Evolutionary conservation across 2,113 vertebrate genomes (phyloP), one percentile per base, ranked within the genome.

Genomic region (Perognathus longimembris): DNA sequence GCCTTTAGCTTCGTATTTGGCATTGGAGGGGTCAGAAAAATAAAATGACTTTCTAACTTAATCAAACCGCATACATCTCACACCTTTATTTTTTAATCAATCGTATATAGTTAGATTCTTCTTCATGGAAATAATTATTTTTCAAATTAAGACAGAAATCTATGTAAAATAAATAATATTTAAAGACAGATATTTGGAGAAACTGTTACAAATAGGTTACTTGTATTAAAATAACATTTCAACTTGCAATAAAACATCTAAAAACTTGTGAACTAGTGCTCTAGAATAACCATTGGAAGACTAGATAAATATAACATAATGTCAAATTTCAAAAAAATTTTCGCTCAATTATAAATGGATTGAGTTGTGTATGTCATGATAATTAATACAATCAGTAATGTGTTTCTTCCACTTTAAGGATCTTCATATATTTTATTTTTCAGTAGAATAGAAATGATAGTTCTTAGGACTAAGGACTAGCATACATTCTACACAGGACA

Each of bases 391-490:
- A 3, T 1, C 36, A 70, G 1, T 93, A n/a, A 74, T 63, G 17
- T 6, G 45, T 70, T 82, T 79, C 26, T 64, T 64, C 20, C 54
- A 61, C 36, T 61, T 78, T 64, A 82, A 63, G 4, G 50, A 0
- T 71, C 75, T 79, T 84, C 30, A 61, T 12, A 22, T 66, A 32
- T 88, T 77, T 94, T 85, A 36, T 85, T 84, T 57, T 84, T 40
- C 76, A 28, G 9, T 83, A 30, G 85, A 86, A 79, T 78, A 17
- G 12, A 36, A 88, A 66, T n/a, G 26, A 75, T 12, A 73, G 3
- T 7, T 92, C n/a, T 66, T 89, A 87, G 63, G 45, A 32, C 14
- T 22, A 89, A 66, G 8, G 69, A 40, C 6, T 75, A 89, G 86
- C 79, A 61, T 70, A 42, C 12, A 40, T 4, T 88, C 5, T 61